Conservation (phyloP, 2,888 invertebrate genomes). For the Hydraecia micacea region DNA sequence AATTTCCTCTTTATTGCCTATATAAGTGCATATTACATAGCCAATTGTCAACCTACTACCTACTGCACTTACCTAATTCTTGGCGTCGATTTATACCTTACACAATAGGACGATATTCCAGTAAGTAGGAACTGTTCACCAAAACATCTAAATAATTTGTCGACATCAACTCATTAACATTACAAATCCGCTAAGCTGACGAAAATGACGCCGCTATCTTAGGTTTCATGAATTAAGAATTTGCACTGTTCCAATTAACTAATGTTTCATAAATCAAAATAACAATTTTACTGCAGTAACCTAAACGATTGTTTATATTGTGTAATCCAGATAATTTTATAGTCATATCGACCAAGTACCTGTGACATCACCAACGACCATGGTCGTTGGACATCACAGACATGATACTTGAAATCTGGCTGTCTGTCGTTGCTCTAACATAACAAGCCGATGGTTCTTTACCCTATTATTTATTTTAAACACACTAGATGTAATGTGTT, state of each 20-base stretch:
- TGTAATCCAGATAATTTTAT: constrained; percentile 29
- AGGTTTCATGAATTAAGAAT: constrained; percentile 25
- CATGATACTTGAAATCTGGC: constrained; percentile 59
- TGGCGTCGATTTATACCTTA: background rate
- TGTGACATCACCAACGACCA: constrained; percentile 37
- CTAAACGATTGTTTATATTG: constrained; percentile 48
- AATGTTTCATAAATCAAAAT: constrained; percentile 13
- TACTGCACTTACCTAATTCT: constrained; percentile 1
- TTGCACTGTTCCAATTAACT: constrained; percentile 12
- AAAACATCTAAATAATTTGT: constrained; percentile 22
- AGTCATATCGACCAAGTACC: constrained; percentile 26
- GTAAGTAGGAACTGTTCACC: background rate
- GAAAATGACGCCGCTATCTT: constrained; percentile 40
- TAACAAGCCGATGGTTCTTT: constrained; percentile 62
- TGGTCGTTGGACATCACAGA: constrained; percentile 34
- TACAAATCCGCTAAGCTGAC: constrained; percentile 36
- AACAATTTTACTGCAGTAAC: constrained; percentile 40
- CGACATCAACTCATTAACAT: constrained; percentile 21
- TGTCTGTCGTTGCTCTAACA: constrained; percentile 56
- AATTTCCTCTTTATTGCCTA: constrained; percentile 16
- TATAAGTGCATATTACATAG: constrained; percentile 8
- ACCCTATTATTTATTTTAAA: constrained; percentile 73
- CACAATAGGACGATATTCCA: constrained; percentile 1
- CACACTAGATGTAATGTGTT: constrained; percentile 72
- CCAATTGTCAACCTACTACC: constrained; percentile 20